phyloP scores from a whole-genome alignment of 2,797 vertebrate genomes.

The Pelochelys cantorii region DNA sequence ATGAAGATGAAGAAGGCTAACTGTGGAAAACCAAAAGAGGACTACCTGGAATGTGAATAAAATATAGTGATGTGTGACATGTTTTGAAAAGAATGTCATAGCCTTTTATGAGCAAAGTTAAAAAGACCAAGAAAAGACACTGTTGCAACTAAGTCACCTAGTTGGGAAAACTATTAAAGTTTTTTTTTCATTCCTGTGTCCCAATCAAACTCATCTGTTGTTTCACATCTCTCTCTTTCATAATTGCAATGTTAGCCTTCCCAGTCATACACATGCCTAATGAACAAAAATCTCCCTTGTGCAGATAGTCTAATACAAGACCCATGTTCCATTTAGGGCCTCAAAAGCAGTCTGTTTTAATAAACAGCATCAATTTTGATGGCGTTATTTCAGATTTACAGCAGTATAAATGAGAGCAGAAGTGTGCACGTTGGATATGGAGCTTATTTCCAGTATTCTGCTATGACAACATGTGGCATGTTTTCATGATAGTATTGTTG shows the following conservation, averaged over 20 bases:
- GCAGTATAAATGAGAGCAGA: neutral
- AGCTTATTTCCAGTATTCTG: neutral
- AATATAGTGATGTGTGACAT: slow-evolving; percentile 40
- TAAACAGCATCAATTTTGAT: neutral
- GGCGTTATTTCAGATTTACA: neutral
- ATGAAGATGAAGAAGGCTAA: neutral
- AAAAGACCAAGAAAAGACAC: neutral
- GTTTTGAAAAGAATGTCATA: slow-evolving; percentile 37
- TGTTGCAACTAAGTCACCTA: slow-evolving; percentile 57
- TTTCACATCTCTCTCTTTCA: neutral
- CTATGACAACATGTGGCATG: neutral
- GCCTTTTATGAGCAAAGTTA: neutral
- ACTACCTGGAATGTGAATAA: slow-evolving; percentile 53
- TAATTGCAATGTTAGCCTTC: neutral
- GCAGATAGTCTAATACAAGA: neutral
- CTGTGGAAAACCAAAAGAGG: slow-evolving; percentile 32
- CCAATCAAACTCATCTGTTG: slow-evolving; percentile 10
- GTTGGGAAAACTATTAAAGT: neutral
- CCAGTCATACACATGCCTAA: neutral
- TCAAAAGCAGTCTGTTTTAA: neutral
- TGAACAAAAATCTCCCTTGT: neutral
- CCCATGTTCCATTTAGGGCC: accelerated
- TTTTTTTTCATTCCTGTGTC: neutral
- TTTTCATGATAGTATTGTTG: neutral
- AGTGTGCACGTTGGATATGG: neutral